A percentile compares a stretch with the other conserved stretches of the same genome.
Conservation (phyloP, 1,140 invertebrate genomes). For the Drosophila chauvacae region DNA sequence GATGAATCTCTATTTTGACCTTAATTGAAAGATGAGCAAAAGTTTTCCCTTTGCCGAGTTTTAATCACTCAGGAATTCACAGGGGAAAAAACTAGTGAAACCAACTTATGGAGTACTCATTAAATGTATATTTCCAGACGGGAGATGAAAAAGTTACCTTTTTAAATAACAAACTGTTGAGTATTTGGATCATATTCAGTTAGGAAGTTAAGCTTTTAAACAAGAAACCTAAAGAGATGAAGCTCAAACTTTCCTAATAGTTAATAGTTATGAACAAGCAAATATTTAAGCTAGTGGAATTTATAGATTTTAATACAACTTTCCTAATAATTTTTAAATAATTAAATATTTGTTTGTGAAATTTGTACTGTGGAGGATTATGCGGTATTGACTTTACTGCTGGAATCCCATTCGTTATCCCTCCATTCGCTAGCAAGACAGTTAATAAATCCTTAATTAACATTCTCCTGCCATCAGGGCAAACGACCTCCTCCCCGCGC, state of each 20-base stretch:
- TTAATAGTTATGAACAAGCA: background rate
- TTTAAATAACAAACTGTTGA: background rate
- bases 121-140: background rate
- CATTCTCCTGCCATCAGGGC: slow-evolving; percentile 53
- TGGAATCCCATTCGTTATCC: slow-evolving; percentile 4
- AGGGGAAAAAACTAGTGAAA: background rate
- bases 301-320: background rate
- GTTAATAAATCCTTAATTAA: slow-evolving; percentile 71
- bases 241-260: too few relatives aligned
- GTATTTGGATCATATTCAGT: background rate
- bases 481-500: background rate
- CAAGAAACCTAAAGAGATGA: background rate
- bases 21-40: slow-evolving; percentile 17
- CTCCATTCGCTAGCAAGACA: slow-evolving; percentile 8
- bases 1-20: slow-evolving; percentile 10
- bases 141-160: background rate
- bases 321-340: background rate
- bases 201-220: background rate
- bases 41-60: slow-evolving; percentile 3
- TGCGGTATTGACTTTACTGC: background rate
- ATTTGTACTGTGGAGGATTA: background rate
- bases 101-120: slow-evolving; percentile 6
- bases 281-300: background rate
- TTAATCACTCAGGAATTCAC: slow-evolving; percentile 13
- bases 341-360: background rate